Evolutionary conservation across 2,888 invertebrate genomes (phyloP).

Genomic region (Onchidella celtica): DNA sequence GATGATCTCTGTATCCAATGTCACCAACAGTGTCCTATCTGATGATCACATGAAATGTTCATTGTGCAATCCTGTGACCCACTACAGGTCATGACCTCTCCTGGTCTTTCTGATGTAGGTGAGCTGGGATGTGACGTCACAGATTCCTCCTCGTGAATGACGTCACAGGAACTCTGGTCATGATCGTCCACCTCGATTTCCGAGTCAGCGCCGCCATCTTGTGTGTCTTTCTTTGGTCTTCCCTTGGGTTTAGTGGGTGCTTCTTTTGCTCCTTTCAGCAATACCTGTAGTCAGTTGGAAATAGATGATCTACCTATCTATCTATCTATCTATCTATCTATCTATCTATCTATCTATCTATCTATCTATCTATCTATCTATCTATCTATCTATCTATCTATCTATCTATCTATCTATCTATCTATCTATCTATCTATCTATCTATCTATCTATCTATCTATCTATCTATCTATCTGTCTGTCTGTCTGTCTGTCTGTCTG

Average conservation of each 20-base stretch:
- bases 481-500: background rate
- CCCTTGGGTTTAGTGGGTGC: slow-evolving; percentile 80
- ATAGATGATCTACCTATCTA: background rate
- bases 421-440: background rate
- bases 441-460: background rate
- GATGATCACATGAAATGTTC: background rate
- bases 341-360: background rate
- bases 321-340: background rate
- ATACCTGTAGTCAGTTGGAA: slow-evolving; percentile 65
- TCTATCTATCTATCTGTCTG: background rate
- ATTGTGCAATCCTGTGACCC: background rate
- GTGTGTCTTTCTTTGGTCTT: slow-evolving; percentile 77
- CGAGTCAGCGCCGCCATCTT: slow-evolving; percentile 45
- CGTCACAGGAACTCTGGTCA: slow-evolving; percentile 13
- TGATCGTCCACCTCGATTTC: slow-evolving; percentile 36
- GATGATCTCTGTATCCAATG: too few species aligned
- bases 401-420: background rate
- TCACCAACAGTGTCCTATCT: slow-evolving; percentile 20
- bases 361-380: slow-evolving; percentile 9
- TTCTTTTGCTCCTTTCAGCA: slow-evolving; percentile 77
- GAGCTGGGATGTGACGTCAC: background rate
- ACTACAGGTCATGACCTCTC: background rate
- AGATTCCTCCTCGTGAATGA: background rate
- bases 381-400: background rate
- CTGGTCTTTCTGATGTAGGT: background rate